Base-by-base conservation (phyloP, 2,797 vertebrate species). In the Pterois miles region DNA sequence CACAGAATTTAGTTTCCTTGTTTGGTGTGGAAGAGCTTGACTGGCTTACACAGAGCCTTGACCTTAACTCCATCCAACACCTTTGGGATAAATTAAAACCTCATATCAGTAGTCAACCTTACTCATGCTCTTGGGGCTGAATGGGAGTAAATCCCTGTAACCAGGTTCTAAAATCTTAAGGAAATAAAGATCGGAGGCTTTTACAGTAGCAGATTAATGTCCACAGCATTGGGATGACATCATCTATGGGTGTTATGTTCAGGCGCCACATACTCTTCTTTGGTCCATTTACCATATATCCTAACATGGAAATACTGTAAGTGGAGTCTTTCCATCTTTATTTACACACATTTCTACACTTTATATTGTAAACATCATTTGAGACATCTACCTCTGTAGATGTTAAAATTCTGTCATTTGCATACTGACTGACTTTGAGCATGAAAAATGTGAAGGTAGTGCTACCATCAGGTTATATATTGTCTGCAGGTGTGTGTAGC, bases 391-490 rank as follows among this genome's bases (percentile, higher is more conserved):
- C 10, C 81, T 76, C 46, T 27, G 4, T 57, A 5, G 40, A 72
- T 58, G 46, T 33, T 69, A 46, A 31, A 48, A 8, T 54, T 66
- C 31, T n/a, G 67, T 59, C 62, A 79, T 87, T 78, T 80, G 60
- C 82, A 89, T 70, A 82, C 23, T 63, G 65, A 64, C 43, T 6
- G 59, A 59, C 50, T 68, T 50, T 20, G 50, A 33, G 56, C 53
- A 58, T 64, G 65, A 88, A 80, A 86, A 74, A 82, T 85, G 52
- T 58, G 33, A 34, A 69, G 65, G 64, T 29, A 68, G 73, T 9
- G 5, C 58, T 46, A 43, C 56, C 29, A 14, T 65, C 81, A 74
- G 29, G 65, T 59, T 65, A 31, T 33, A 74, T 60, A 75, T 62
- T 81, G 43, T 71, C 22, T 52, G 40, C 14, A 18, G 6, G 16